phyloP scores from a whole-genome alignment of 1,140 invertebrate genomes.

The Halictus rubicundus region DNA sequence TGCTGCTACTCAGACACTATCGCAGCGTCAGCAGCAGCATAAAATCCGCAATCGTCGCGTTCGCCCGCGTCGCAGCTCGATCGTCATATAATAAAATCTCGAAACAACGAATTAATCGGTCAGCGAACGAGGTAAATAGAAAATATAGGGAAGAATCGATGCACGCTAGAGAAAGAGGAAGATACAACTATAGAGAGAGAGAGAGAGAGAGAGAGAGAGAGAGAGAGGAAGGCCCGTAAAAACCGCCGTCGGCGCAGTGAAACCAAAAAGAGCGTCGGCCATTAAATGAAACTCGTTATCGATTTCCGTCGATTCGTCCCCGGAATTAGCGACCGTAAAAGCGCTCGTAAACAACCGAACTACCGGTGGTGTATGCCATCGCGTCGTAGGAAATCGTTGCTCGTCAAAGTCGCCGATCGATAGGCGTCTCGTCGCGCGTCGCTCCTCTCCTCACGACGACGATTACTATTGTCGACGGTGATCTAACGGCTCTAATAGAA shows the following conservation, averaged over 20 bases:
- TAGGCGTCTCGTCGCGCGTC: not conserved
- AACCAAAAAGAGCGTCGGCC: not conserved
- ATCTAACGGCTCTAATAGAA: constrained; percentile 64
- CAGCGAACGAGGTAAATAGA: no score
- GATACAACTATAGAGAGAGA: no score
- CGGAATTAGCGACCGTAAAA: constrained; percentile 1
- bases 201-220: no score
- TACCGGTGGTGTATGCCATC: not conserved
- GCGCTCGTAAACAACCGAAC: not conserved
- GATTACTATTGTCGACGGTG: constrained; percentile 57
- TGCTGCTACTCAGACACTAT: no score
- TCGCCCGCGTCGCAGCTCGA: no score
- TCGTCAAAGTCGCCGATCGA: constrained; percentile 24
- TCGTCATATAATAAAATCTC: no score
- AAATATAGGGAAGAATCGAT: no score
- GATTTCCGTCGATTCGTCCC: not conserved
- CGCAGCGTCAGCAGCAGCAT: no score
- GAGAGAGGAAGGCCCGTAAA: no score
- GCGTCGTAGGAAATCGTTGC: not conserved
- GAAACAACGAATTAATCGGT: no score
- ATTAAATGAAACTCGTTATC: not conserved
- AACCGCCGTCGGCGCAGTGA: not conserved
- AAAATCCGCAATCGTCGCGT: no score
- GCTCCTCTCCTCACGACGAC: not conserved
- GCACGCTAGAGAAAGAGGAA: no score